Percentiles rank a stretch among this genome's conserved stretches.
Evolutionary conservation across 2,888 invertebrate genomes (phyloP).

Genomic region (Vesta saturnalis): DNA sequence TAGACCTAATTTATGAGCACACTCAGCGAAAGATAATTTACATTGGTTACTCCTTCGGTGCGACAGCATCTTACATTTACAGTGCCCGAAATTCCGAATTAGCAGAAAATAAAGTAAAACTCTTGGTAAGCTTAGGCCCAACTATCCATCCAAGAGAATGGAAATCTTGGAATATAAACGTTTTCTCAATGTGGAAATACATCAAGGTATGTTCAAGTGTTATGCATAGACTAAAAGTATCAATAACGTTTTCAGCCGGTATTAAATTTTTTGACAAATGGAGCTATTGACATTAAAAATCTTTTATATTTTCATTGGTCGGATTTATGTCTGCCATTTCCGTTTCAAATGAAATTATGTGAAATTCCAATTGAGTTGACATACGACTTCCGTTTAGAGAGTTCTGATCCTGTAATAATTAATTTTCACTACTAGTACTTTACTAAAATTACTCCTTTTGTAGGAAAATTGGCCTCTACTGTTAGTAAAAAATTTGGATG

Average conservation of each 20-base stretch:
- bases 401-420: conserved; percentile 34
- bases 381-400: conserved; percentile 34
- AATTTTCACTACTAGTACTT: background rate
- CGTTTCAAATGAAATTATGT: conserved; percentile 37
- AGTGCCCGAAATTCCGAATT: conserved; percentile 66
- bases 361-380: conserved; percentile 27
- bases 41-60: conserved; percentile 71
- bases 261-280: background rate
- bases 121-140: conserved; percentile 66
- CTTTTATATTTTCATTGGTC: background rate
- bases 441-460: conserved; percentile 8
- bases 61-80: conserved; percentile 67
- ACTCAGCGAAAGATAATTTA: conserved; percentile 60
- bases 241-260: background rate
- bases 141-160: conserved; percentile 48
- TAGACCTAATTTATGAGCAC: conserved; percentile 64
- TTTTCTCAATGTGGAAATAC: background rate
- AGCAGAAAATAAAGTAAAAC: conserved; percentile 63
- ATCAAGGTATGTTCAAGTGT: background rate
- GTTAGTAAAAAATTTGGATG: conserved; percentile 56
- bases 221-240: background rate
- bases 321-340: conserved; percentile 31
- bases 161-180: background rate
- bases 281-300: background rate
- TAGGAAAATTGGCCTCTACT: conserved; percentile 58